Percentiles rank a stretch among this genome's conserved stretches.
Evolutionary conservation across 2,113 vertebrate genomes (phyloP).

Genomic region (Oophaga pumilio): DNA sequence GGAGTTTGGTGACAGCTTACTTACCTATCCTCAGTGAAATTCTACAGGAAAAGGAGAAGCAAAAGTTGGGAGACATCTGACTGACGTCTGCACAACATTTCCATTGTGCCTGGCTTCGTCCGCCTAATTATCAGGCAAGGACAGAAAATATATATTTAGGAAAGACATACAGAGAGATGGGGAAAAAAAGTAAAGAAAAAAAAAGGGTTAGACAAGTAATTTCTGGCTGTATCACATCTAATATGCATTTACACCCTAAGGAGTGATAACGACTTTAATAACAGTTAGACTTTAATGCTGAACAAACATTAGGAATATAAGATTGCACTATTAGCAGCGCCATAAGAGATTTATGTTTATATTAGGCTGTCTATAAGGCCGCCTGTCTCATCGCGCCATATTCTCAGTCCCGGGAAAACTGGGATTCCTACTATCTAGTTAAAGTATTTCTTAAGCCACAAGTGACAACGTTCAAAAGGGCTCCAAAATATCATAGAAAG

Average conservation of each 20-base stretch:
- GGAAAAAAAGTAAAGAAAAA: too few relatives aligned
- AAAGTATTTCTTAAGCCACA: conserved; percentile 67
- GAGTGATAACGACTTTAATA: too few relatives aligned
- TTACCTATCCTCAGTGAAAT: too few relatives aligned
- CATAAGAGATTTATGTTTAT: neutral
- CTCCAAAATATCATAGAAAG: conserved; percentile 75
- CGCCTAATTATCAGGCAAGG: neutral
- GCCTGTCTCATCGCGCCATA: neutral
- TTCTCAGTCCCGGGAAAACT: neutral
- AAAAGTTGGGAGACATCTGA: neutral
- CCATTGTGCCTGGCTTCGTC: neutral
- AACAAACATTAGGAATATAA: neutral
- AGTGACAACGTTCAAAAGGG: conserved; percentile 78
- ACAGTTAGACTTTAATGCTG: neutral
- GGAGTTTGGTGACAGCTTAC: too few relatives aligned
- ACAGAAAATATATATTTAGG: neutral
- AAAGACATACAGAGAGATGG: too few relatives aligned
- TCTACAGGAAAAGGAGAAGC: neutral
- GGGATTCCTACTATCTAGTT: neutral
- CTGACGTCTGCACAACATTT: neutral
- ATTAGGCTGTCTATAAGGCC: neutral
- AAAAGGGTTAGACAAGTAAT: too few relatives aligned
- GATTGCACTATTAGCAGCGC: neutral
- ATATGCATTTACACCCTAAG: neutral
- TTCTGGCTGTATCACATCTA: neutral